Base-by-base conservation (phyloP, 1,140 invertebrate species). In the Phymastichus coffea region DNA sequence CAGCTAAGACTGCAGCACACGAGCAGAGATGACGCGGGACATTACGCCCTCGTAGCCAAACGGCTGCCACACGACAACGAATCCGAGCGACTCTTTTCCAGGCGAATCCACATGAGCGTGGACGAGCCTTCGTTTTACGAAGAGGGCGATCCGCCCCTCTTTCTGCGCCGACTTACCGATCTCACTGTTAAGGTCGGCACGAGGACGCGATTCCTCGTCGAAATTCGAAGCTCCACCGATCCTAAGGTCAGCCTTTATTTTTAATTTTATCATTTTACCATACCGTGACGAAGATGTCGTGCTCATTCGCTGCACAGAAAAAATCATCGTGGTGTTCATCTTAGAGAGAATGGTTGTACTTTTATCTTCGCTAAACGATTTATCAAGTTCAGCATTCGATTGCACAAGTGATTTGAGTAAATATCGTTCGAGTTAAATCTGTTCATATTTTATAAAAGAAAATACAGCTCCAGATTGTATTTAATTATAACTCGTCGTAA, bases 111-210 rank as follows among this genome's bases (percentile, higher is more conserved):
- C 26, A 63, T 79, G 25, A 77, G 57, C 19, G 66, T 78, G n/a
- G 71, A 70, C 20, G 76, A 78, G 14, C 53, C 68, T 30, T 69
- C 61, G 2, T 57, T 64, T 17, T 62, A 63, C 12, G 73, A 78
- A 14, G 76, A 81, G 41, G 84, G 84, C 53, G 87, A 87, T 63
- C 88, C 87, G n/a, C 91, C 91, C 1, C 74, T 84, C 30, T 93
- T 94, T 73, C 74, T 92, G 7, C 82, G 90, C 53, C 81, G 88
- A 57, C 81, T 94, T 6, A 87, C 85, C 61, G 90, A 93, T 75
- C 82, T 92, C 4, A 87, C 89, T 1, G 90, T 92, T 23, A 93
- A 93, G 81, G 90, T 94, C 68, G 91, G 91, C 56, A 90, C 91
- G 4, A 81, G 91, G 64, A 90, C 90, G 0, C 83, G 91, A 61